Base-by-base conservation (phyloP, 92 coral and sea anemone genomes). In the Virgularia gustaviana region DNA sequence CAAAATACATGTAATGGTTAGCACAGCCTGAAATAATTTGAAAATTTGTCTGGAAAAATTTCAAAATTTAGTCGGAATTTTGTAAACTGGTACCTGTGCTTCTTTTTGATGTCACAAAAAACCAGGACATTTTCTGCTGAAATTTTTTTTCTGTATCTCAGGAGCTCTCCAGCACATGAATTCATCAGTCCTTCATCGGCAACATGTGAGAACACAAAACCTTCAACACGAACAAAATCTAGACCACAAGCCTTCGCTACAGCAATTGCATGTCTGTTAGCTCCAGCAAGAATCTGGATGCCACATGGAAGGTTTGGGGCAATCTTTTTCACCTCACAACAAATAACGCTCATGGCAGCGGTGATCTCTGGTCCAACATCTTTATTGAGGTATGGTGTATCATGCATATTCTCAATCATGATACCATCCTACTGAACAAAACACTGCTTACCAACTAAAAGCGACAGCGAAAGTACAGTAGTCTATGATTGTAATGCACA, bases 181-280 rank as follows among this genome's bases (percentile, higher is more conserved):
- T 92, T 92, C 88, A 92, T 84, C 32, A 84, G 62, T 20, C 98
- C 98, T 78, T 92, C 98, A 82, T 92, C 98, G 32, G 92, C 98
- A 53, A 92, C 83, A 59, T 92, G 98, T 0, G 96, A 86, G 67
- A 92, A 92, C 1, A 92, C 90, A 78, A 86, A 92, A 30, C 96
- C 98, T 67, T 92, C 98, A 15, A 90, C 89, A 32, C 98, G 92
- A 42, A 92, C 83, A 52, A 92, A 92, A 11, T 92, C 86, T 63
- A 92, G 49, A 2, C 86, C 89, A 0, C 87, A 89, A 42, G 98
- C 96, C 77, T 89, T 92, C 37, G 98, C 98, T 15, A 92, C 96
- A 4, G 98, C 98, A 64, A 92, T 67, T 5, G 91, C 95, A 59
- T 88, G 88, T 63, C 78, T 85, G 72, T 90, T 91, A 24, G 96